Conservation (phyloP, 2,113 vertebrate genomes). For the Istiophorus platypterus region DNA sequence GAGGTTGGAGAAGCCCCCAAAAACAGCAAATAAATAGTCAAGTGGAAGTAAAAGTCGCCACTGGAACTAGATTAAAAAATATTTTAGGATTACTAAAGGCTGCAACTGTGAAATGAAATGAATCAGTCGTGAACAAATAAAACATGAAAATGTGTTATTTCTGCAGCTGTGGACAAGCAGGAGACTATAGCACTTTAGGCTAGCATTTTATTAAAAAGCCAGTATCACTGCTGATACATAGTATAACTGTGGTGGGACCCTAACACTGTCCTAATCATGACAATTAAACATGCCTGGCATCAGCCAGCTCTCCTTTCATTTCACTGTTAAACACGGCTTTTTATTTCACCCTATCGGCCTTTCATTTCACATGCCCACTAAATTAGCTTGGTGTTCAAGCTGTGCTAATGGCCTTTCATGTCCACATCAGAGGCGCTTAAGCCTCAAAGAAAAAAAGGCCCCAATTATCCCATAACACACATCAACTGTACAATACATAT, state of each 20-base stretch:
- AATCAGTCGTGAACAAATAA: not conserved
- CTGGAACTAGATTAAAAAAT: not conserved
- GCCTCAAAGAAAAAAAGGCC: conserved; percentile 68
- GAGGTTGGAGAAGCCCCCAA: not conserved
- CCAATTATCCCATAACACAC: conserved; percentile 72
- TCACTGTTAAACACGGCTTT: conserved; percentile 50
- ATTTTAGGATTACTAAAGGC: too few relatives aligned
- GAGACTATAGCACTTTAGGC: not conserved
- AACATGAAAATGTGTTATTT: not conserved
- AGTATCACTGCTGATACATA: not conserved
- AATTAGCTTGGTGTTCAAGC: conserved; percentile 74
- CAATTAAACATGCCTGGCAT: conserved; percentile 57
- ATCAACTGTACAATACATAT: conserved; percentile 34
- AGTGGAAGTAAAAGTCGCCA: not conserved
- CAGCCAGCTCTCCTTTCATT: conserved; percentile 57
- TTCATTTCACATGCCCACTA: conserved; percentile 65
- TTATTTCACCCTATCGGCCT: conserved; percentile 59
- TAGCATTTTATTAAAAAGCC: conserved; percentile 16
- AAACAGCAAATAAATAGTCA: not conserved
- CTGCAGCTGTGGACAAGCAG: not conserved
- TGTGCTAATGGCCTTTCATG: conserved; percentile 77
- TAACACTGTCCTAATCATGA: conserved; percentile 41
- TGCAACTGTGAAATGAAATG: not conserved
- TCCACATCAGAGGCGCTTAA: conserved; percentile 75
- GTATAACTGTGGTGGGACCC: conserved; percentile 29